Evolutionary conservation across 2,888 invertebrate species (phyloP), one percentile per base, ranked within the genome.

Genomic region (Brenthis daphne): DNA sequence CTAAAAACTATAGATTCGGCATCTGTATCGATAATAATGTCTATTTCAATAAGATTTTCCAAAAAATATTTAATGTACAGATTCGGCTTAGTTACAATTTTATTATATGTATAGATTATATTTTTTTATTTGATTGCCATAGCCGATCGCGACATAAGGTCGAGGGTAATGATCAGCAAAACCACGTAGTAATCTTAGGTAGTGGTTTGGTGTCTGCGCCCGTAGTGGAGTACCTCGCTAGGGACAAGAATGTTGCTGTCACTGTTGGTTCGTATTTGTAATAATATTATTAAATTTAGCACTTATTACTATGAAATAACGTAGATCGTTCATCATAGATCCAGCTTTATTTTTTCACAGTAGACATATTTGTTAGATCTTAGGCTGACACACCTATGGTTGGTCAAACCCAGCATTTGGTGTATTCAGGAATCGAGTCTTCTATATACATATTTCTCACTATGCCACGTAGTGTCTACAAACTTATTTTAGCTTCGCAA

Each of bases 181-280:
- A 96, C 75, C 94, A 95, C 67, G 96, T 99, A 0, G 94, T 99
- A 12, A 96, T 99, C 3, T 93, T 99, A 13, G 99, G 99, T 0
- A 98, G 99, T 51, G 99, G 99, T 0, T 96, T 97, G 82, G 99
- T 99, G 0, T 96, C 98, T 0, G 96, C 97, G 0, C 99, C 99
- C 0, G 94, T 99, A 1, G 97, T 99, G 0, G 99, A 99, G 84
- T 99, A 99, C 90, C 93, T 99, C 43, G 94, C 97, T 67, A 94
- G 97, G 64, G 97, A 98, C 80, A 94, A 95, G 74, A 95, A 96
- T 73, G 93, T 98, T 29, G 94, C 95, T n/a, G 95, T 99, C 47
- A 97, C 96, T 8, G 94, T 99, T 3, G 97, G 97, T 94, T 84
- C 78, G 67, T 56, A 0, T 29, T 29, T 50, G 0, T 6, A 29